Evolutionary conservation across 53 echinoderm and acorn worm species (phyloP), one percentile per base, ranked within the genome.

Genomic region (Zoroaster sp.): DNA sequence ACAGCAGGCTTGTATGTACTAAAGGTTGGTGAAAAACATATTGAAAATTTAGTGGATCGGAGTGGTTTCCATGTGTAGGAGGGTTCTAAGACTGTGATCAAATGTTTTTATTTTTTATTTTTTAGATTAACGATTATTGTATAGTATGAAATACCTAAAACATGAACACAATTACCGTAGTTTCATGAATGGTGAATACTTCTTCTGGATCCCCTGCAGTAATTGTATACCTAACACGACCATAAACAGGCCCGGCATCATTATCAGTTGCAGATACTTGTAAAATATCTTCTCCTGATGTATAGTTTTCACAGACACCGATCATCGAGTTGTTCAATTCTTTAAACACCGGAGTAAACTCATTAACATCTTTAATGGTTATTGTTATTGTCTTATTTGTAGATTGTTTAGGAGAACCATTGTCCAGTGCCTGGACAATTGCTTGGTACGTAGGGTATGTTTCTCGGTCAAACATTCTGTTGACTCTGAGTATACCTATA

Each of bases 281-380:
- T 45, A 94, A 66, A 46, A 94, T 88, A 1, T 35, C 30, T 7
- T 73, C 51, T 4, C 70, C 90, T 9, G 28, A 28, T 0, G 47
- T 1, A 5, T 53, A 18, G 13, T 92, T 35, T 67, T 96, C 96
- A 2, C 2, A 1, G 11, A 96, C 40, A 3, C 32, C 66, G 0
- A 74, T 35, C n/a, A 20, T 21, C 41, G 15, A 17, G 40, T 71
- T 65, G 49, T 69, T 11, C 0, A n/a, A 37, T 5, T 20, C 3
- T 40, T 91, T 40, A 81, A 93, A 95, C 66, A 23, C 86, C 0
- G 96, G 96, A 17, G 87, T 18, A 17, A 92, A 76, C 69, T 96
- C 96, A 14, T 96, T 96, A 15, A 94, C 79, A 69, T 96, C 94
- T 3, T 4, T n/a, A 6, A 96, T 70, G 20, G 2, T 59, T 15